phyloP scores from a whole-genome alignment of 2,797 vertebrate genomes.

The Pelochelys cantorii region DNA sequence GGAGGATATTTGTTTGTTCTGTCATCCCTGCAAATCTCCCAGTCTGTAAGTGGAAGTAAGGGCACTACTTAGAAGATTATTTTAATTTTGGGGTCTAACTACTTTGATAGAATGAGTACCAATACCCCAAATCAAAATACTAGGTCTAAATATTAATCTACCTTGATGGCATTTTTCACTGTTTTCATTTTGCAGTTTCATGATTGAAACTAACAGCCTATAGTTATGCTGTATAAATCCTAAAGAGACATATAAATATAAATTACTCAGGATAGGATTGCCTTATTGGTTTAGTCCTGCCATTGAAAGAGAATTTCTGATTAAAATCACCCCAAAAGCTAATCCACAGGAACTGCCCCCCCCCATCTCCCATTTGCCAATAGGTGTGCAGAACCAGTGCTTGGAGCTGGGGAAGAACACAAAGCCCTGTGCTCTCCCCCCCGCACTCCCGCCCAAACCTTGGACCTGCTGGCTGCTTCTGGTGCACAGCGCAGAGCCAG shows the following conservation, averaged over 20 bases:
- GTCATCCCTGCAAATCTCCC: neutral
- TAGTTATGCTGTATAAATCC: neutral
- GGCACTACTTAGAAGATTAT: neutral
- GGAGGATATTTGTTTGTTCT: neutral
- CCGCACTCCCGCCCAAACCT: no score
- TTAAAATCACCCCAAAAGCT: neutral
- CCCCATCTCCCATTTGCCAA: no score
- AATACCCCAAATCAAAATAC: neutral
- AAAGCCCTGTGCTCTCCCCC: no score
- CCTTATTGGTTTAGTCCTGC: neutral
- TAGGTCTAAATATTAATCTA: neutral
- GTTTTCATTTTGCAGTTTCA: neutral
- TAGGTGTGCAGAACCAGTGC: no score
- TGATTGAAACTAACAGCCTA: neutral
- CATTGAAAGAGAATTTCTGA: neutral
- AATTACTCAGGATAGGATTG: neutral
- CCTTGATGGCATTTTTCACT: neutral
- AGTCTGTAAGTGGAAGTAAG: neutral
- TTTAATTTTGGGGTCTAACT: constrained; percentile 15
- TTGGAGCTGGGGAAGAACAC: no score
- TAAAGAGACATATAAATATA: neutral
- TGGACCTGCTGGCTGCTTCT: no score
- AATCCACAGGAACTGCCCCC: neutral
- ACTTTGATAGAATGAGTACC: neutral
- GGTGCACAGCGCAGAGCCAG: no score